Evolutionary conservation across 2,888 invertebrate species (phyloP), one percentile per base, ranked within the genome.

Genomic region (Drosophila algonquin): DNA sequence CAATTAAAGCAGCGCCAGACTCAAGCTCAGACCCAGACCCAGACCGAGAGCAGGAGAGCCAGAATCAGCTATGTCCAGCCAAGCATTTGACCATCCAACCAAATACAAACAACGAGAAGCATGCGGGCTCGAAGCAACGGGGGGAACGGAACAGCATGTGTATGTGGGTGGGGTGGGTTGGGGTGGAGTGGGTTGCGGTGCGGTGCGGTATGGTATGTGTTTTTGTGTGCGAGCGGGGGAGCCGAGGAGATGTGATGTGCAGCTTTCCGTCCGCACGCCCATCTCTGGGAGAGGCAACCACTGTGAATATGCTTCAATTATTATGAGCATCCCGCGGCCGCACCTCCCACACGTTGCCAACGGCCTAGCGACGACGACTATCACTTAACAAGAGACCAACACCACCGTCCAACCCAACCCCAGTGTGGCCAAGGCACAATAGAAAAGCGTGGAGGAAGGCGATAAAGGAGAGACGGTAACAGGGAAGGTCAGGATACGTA

Each of bases 271-370:
- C 69, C 61, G 51, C 63, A 63, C 67, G 61, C 69, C 57, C 64
- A 59, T 54, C 44, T 51, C 44, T 32, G 51, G 30, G 48, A 47
- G 68, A 59, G 69, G 61, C 65, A 73, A 57, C 60, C 70, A 56
- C 55, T 85, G 82, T 67, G 64, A 86, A 83, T 86, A 88, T 88
- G 87, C 83, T 88, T 88, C 88, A 83, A 86, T 88, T 83, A 88
- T 83, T 80, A 80, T 76, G 68, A 86, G 73, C 76, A 82, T 75
- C 71, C 65, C 64, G 64, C 60, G 51, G 56, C 60, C 59, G 69
- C 52, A 56, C 47, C 74, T 63, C 71, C 51, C 76, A 76, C 51
- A 53, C 35, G 40, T 9, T 46, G 24, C 71, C 72, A 55, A 44
- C 47, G 55, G 51, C 63, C 72, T 61, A 24, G 24, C 24, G 67